phyloP scores from a whole-genome alignment of 2,113 vertebrate genomes.

The Pontoporia blainvillei region DNA sequence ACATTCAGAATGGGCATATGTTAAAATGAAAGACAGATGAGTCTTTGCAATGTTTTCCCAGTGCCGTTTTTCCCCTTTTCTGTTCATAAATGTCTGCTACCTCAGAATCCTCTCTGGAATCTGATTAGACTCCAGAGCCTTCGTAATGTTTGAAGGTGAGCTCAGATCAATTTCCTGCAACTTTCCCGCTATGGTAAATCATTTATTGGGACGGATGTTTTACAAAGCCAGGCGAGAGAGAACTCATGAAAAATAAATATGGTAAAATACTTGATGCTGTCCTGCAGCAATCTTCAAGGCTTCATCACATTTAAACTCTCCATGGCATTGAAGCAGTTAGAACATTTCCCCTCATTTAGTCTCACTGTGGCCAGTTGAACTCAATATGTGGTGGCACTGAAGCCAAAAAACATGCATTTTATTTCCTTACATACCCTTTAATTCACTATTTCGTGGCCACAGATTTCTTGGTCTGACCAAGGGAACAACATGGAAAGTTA shows the following conservation, averaged over 20 bases:
- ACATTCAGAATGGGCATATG: slow-evolving; percentile 1
- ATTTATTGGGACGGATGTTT: slow-evolving; percentile 80
- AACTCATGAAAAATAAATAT: slow-evolving; percentile 84
- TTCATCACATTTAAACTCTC: slow-evolving; percentile 1
- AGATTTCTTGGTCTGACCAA: neutral
- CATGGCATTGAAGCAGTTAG: neutral
- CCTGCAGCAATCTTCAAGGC: neutral
- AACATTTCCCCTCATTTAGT: neutral
- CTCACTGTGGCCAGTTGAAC: slow-evolving; percentile 23
- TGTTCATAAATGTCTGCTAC: neutral
- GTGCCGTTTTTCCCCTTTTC: neutral
- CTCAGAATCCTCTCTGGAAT: slow-evolving; percentile 26
- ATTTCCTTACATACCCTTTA: neutral
- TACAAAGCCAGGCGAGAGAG: slow-evolving; percentile 77
- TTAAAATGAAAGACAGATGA: slow-evolving; percentile 58
- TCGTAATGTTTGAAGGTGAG: slow-evolving; percentile 56
- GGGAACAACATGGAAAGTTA: neutral
- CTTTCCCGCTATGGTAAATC: slow-evolving; percentile 74
- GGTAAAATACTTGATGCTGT: slow-evolving; percentile 67
- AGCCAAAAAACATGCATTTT: neutral
- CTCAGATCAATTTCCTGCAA: slow-evolving; percentile 73
- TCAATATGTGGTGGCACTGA: neutral
- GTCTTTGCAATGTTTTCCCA: slow-evolving; percentile 9
- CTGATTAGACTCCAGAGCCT: slow-evolving; percentile 37
- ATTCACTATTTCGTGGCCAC: neutral